A percentile compares a stretch with the other conserved stretches of the same genome.
These are phyloP conservation scores for Acanthococcus lagerstroemiae DNA, from an alignment of 2,888 invertebrate species.

Conservation along the genomic window DNA sequence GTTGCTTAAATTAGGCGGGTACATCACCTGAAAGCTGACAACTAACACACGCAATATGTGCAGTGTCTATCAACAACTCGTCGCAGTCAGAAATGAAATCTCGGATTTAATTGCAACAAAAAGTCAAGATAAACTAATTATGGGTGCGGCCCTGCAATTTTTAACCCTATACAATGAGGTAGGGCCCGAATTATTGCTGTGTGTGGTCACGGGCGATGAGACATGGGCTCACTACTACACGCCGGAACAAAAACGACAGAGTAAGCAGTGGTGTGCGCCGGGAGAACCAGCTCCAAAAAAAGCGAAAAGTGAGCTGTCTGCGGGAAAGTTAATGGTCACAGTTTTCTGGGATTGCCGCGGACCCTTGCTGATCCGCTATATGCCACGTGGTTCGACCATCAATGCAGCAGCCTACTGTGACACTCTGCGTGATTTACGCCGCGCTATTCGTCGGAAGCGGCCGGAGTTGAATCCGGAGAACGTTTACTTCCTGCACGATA, in stretches of 20 bases:
- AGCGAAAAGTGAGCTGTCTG: background rate
- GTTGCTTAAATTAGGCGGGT: too few species aligned
- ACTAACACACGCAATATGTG: too few species aligned
- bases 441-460: background rate
- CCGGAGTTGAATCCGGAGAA: background rate
- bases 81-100: too few species aligned
- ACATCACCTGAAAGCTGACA: too few species aligned
- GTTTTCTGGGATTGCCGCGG: constrained; percentile 31
- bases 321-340: constrained; percentile 30
- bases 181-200: background rate
- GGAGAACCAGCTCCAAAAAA: background rate
- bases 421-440: constrained; percentile 11
- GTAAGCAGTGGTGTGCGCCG: background rate
- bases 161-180: background rate
- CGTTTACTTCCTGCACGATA: constrained; percentile 33
- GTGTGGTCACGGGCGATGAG: background rate
- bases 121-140: too few species aligned
- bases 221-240: background rate
- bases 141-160: background rate
- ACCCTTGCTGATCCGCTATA: constrained; percentile 32
- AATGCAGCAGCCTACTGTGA: constrained; percentile 33
- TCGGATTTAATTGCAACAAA: too few species aligned
- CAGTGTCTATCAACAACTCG: too few species aligned
- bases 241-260: background rate
- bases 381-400: constrained; percentile 32